Evolutionary conservation across 1,140 invertebrate genomes (phyloP), one percentile per base, ranked within the genome.

Genomic region (Papilio dardanus): DNA sequence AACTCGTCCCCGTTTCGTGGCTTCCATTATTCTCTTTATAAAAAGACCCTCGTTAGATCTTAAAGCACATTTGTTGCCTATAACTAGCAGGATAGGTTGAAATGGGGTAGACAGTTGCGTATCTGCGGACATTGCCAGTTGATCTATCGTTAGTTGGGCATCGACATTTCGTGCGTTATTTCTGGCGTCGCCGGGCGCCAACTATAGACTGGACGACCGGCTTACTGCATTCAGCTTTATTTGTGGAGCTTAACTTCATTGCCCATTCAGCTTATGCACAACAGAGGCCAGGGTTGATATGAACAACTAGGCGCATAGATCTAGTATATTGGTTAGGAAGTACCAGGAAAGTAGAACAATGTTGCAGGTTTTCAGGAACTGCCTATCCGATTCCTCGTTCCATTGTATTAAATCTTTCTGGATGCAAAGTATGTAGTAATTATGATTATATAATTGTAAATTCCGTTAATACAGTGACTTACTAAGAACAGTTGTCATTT

Each of bases 81-180:
- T 50, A 16, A 5, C n/a, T 19, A 7, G 8, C 16, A 50, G 46
- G 8, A 7, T 50, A 16, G 8, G 19, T 50, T 24, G 21, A 62
- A 14, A 28, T 62, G 12, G 54, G 54, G 10, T 28, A 62, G 54
- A 24, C 12, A 19, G 46, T 6, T 50, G 54, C 21, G 14, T 58
- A 24, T 54, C 3, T 62, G 21, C 24, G 54, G 19, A 62, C 50
- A 58, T 62, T 28, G n/a, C 35, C 12, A n/a, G 35, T 69, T 21
- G 31, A 37, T 40, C 35, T 33, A 33, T 16, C 35, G 67, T n/a
- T 19, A 40, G 81, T 88, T 85, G 82, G 83, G 80, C 82, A 86
- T 88, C 86, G 88, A 88, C 86, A 87, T 89, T 85, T 89, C 76
- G 79, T 81, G 85, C 81, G 86, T 87, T 90, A 92, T 92, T 92